Percentiles rank a stretch among this genome's conserved stretches.
Conservation (phyloP, 2,797 vertebrate genomes). For the Pelodytes ibericus region DNA sequence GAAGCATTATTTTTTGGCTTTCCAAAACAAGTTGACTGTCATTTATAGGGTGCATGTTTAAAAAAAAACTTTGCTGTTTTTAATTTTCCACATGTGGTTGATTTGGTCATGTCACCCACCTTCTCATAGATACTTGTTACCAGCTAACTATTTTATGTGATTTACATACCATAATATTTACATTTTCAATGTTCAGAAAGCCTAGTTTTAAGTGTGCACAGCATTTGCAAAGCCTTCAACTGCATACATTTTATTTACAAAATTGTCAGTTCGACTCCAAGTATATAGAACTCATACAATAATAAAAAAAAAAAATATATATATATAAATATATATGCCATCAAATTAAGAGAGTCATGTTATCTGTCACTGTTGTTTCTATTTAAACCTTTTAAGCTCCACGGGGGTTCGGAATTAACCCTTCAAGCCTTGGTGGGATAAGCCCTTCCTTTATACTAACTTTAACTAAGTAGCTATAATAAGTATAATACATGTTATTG, state of each 20-base stretch:
- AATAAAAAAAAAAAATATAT: no score
- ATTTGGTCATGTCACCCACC: constrained; percentile 7
- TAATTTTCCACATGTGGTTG: not conserved
- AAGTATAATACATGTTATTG: no score
- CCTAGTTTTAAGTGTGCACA: constrained; percentile 3
- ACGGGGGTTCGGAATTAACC: no score
- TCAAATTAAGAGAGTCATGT: not conserved
- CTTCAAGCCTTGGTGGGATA: no score
- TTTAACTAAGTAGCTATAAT: no score
- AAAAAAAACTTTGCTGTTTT: not conserved
- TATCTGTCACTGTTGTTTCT: not conserved
- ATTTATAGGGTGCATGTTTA: not conserved
- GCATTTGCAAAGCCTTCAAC: constrained; percentile 30
- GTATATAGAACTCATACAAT: constrained; percentile 16
- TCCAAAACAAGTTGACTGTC: no score
- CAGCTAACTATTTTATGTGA: constrained; percentile 16
- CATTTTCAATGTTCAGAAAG: no score
- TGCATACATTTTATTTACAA: constrained; percentile 19
- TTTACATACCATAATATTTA: not conserved
- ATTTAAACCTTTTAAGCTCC: not conserved
- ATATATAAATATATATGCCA: constrained; percentile 4
- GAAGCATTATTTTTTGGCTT: no score
- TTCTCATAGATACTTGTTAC: not conserved
- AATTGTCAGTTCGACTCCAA: constrained; percentile 14
- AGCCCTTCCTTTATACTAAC: no score